phyloP scores from a whole-genome alignment of 37 sponge, comb jelly and placozoan species.

The Bolinopsis microptera region DNA sequence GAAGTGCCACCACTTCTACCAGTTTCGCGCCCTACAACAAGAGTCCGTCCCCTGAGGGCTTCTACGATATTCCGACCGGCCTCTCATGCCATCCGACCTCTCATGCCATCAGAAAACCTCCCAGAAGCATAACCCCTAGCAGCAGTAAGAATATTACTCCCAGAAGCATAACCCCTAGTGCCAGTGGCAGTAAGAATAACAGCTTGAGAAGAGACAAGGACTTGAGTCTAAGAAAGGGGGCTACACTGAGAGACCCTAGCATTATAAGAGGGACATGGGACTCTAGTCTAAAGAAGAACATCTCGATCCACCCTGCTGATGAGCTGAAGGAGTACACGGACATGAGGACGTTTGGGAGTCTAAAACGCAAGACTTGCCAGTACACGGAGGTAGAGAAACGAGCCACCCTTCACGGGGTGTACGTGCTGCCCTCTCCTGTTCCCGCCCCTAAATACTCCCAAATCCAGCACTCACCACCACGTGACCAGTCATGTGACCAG shows the following conservation, averaged over 20 bases:
- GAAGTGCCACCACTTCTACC: background rate
- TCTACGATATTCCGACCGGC: background rate
- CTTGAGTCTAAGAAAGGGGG: background rate
- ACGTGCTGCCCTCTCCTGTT: constrained; percentile 1
- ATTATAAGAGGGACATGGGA: background rate
- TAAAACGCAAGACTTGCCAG: background rate
- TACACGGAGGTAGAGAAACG: constrained; percentile 16
- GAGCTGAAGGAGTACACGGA: background rate
- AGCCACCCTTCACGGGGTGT: background rate
- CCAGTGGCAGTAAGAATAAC: background rate
- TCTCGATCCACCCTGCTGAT: background rate
- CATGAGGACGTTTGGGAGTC: background rate
- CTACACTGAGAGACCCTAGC: background rate
- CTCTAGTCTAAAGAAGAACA: background rate
- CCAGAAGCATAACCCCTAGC: background rate
- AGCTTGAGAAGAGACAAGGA: background rate
- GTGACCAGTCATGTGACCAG: background rate
- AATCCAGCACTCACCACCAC: background rate
- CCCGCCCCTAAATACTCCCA: background rate
- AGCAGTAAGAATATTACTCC: background rate
- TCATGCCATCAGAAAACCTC: background rate
- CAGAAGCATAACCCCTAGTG: background rate
- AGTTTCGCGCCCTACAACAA: background rate
- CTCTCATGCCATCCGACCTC: background rate
- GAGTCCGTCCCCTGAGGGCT: background rate